Evolutionary conservation across 1,140 invertebrate species (phyloP).

Genomic region (Probaryconus sp.): DNA sequence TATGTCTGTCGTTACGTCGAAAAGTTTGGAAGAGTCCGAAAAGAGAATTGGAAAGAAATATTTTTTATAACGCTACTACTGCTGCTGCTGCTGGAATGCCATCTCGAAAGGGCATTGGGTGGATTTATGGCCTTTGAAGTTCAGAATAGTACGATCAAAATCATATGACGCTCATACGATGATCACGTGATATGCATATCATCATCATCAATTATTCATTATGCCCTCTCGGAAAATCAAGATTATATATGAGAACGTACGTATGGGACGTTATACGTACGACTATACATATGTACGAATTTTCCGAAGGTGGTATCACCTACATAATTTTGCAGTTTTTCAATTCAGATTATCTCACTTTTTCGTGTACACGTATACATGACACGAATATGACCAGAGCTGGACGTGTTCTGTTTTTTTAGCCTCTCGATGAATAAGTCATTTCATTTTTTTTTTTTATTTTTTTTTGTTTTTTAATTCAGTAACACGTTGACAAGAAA

Average conservation of each 20-base stretch:
- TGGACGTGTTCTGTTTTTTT: constrained; percentile 6
- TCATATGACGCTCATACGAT: constrained; percentile 42
- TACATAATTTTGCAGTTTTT: constrained; percentile 16
- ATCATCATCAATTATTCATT: constrained; percentile 46
- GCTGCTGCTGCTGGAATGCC: not conserved
- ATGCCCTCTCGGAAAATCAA: constrained; percentile 28
- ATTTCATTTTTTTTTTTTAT: too few species aligned
- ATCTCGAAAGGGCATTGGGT: too few species aligned
- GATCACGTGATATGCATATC: constrained; percentile 41
- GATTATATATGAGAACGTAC: constrained; percentile 21
- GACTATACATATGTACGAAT: constrained; percentile 11
- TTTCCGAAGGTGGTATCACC: constrained; percentile 23
- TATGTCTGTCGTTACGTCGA: too few species aligned
- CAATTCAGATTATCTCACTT: constrained; percentile 16
- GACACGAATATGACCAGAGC: too few species aligned
- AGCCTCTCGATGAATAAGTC: too few species aligned
- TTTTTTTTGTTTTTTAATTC: too few species aligned
- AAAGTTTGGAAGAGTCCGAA: too few species aligned
- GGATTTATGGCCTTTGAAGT: constrained; percentile 12
- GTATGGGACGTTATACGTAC: not conserved
- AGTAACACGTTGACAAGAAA: too few species aligned
- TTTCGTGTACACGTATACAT: not conserved
- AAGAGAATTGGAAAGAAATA: too few species aligned
- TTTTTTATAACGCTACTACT: not conserved
- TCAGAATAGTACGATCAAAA: constrained; percentile 6